Evolutionary conservation across 1,140 invertebrate genomes (phyloP).

Genomic region (Eupristina koningsbergeri): DNA sequence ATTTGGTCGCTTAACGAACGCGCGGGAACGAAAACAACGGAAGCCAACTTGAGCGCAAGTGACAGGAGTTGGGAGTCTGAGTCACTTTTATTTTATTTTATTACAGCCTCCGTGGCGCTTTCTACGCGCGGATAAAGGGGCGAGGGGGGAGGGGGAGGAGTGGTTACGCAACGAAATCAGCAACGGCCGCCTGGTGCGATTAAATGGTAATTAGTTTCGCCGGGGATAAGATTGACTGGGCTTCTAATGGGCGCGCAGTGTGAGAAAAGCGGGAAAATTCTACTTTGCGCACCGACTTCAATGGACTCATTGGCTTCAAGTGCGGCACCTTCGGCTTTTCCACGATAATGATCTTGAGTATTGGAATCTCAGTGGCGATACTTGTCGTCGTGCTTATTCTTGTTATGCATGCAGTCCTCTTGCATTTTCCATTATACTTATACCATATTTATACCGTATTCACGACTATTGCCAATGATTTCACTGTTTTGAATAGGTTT

Average conservation of each 20-base stretch:
- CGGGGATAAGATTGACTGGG: conserved; percentile 33
- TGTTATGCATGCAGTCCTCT: not conserved
- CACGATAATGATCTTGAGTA: not conserved
- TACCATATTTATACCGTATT: not conserved
- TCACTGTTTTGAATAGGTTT: not conserved
- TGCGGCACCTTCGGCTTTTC: not conserved
- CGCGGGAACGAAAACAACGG: not conserved
- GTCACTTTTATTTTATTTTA: not conserved
- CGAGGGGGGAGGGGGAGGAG: not conserved
- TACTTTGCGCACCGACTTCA: not conserved
- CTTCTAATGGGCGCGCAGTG: conserved; percentile 8
- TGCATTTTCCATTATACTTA: too few species aligned
- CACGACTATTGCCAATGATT: not conserved
- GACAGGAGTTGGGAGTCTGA: not conserved
- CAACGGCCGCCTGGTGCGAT: conserved; percentile 7
- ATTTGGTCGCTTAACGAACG: not conserved
- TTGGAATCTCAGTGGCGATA: not conserved
- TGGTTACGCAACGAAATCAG: not conserved
- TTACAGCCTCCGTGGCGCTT: conserved; percentile 4
- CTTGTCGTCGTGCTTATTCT: not conserved
- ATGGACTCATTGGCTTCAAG: too few species aligned
- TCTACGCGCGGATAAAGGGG: not conserved
- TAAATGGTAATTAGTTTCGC: conserved; percentile 49
- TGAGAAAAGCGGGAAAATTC: conserved; percentile 37
- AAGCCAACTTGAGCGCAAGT: not conserved